These are phyloP conservation scores for Anoplophora glabripennis DNA, from an alignment of 1,140 invertebrate species.

Conservation along the genomic window DNA sequence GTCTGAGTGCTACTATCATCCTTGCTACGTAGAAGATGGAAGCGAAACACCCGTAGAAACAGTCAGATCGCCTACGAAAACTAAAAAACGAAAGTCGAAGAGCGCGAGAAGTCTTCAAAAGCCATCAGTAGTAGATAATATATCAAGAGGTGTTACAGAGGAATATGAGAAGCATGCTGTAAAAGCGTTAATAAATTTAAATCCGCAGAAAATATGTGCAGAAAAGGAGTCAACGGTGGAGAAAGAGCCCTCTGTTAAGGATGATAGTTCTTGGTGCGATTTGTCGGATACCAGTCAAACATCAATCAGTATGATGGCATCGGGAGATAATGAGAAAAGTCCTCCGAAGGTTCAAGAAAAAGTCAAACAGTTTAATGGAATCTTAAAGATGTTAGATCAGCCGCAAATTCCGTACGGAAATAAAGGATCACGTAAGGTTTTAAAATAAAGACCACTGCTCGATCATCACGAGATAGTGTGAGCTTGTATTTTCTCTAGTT, in stretches of 20 bases:
- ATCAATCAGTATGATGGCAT: slow-evolving; percentile 5
- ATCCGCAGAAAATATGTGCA: background rate
- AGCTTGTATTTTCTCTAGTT: no score
- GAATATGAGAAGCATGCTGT: background rate
- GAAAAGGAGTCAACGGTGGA: background rate
- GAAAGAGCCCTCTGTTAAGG: slow-evolving; percentile 4
- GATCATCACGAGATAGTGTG: no score
- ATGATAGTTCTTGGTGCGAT: slow-evolving; percentile 27
- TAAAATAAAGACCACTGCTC: no score
- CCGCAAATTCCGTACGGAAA: no score
- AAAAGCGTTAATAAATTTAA: background rate
- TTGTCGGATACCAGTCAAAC: slow-evolving; percentile 16
- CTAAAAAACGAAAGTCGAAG: background rate
- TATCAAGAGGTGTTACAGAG: background rate
- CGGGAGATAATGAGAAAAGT: slow-evolving; percentile 9
- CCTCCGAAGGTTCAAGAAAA: background rate
- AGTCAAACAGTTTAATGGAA: no score
- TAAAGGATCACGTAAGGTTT: no score
- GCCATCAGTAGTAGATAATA: background rate
- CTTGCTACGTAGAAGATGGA: background rate
- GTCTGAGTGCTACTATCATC: background rate
- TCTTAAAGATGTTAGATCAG: no score
- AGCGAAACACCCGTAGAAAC: background rate
- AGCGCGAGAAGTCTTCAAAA: background rate
- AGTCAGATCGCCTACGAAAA: background rate